Base-by-base conservation (phyloP, 2,888 invertebrate genomes). In the Dasysyrphus albostriatus region DNA sequence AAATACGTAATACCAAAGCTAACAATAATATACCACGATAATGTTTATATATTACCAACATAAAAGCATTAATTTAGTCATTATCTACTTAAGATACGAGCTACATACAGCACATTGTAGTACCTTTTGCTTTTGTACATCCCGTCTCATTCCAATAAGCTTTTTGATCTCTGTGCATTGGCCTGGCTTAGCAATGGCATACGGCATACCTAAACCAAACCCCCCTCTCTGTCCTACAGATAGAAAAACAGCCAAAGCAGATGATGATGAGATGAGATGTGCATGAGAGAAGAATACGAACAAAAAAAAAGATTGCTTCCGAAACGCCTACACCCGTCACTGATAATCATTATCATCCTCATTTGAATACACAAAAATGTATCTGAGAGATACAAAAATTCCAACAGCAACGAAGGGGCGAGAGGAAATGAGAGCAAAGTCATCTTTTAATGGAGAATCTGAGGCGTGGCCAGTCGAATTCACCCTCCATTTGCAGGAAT, bases 41-140 rank as follows among this genome's bases (percentile, higher is more conserved):
- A 91, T 91, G 90, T 91, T 91, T 91, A 91, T 92, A 89, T 91
- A 91, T 91, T 91, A 90, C 90, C 90, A 91, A 92, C 90, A 93
- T 92, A 92, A 92, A 92, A 91, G 92, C 91, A 92, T 92, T 93
- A 93, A 92, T 92, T 92, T 91, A 92, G 92, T 92, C 91, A 92
- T 92, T 92, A 92, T 92, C 92, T 92, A 90, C 92, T 92, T 92
- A 93, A 91, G 91, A 90, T 89, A 90, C 89, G 83, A 83, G 59
- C 89, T 88, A 87, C 89, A 89, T 88, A 87, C 89, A 89, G 88
- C 90, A 90, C 89, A 89, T 75, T 88, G 88, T 83, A 67, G 74
- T 84, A 82, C 39, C 44, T 54, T 37, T 88, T 70, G 65, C 88
- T 34, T 34, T 14, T 37, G n/a, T 29, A 88, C 75, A 88, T 47